Base-by-base conservation (phyloP, 1,140 invertebrate genomes). In the Ips typographus region DNA sequence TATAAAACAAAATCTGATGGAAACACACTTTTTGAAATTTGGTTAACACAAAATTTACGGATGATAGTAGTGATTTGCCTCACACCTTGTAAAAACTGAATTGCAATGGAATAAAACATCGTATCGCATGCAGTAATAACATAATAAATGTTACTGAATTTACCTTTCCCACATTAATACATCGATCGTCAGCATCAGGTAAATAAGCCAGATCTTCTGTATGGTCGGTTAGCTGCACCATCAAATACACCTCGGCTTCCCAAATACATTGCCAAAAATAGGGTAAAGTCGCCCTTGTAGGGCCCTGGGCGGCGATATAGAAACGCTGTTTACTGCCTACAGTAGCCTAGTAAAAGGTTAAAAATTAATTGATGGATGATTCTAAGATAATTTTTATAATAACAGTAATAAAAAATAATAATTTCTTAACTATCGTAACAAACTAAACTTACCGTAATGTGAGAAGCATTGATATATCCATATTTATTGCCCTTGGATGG, bases 401-500 rank as follows among this genome's bases (percentile, higher is more conserved):
- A 22, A 22, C 22, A 22, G 22, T 22, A 22, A 22, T 22, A 22
- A 22, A 22, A 22, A 22, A 22, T 22, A 40, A 42, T 22, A 22
- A 22, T 22, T 22, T 22, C 22, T 22, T 22, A 22, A 22, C 22
- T 22, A 22, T 22, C 22, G 22, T 22, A 22, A 22, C 22, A 22
- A 22, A 22, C 22, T 22, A 43, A 4, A 41, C 80, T 81, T 81
- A 91, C 89, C 58, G 89, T 91, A 65, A 96, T 88, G 76, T 94
- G 91, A 4, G 93, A 95, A 2, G 93, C 94, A 83, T 96, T 96
- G 52, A 96, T 91, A 75, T 96, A 96, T 4, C 94, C 94, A 76
- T 86, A 86, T 58, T 89, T 88, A 82, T 96, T 96, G 65, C 89
- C 86, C 78, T 89, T 90, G 2, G 87, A 86, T 2, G 93, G 90